Percentiles rank a stretch among this genome's conserved stretches.
Evolutionary conservation across 1,140 invertebrate genomes (phyloP).

Genomic region (Polypedilum pembai): DNA sequence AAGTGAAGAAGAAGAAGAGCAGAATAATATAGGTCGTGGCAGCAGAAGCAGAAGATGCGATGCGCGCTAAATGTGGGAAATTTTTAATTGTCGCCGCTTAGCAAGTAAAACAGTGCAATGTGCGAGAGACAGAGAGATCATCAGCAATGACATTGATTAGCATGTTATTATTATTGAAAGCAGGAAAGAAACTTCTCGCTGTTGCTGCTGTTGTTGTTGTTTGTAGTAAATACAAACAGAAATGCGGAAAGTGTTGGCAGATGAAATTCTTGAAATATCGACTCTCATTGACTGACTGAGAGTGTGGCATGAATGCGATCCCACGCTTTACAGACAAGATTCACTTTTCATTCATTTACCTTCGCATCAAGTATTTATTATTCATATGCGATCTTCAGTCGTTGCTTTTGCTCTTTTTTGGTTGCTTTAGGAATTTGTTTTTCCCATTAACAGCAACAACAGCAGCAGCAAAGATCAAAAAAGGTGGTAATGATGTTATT

Average conservation of each 20-base stretch:
- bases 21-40: background rate
- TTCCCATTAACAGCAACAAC: background rate
- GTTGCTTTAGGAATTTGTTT: background rate
- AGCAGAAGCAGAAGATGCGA: background rate
- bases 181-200: too few relatives aligned
- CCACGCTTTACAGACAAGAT: slow-evolving; percentile 22
- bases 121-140: too few relatives aligned
- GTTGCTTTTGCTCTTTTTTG: background rate
- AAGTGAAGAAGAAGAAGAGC: background rate
- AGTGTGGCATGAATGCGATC: background rate
- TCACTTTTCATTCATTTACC: slow-evolving; percentile 12
- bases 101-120: background rate
- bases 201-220: too few relatives aligned
- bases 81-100: slow-evolving; percentile 25
- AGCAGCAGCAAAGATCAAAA: background rate
- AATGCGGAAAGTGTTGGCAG: too few relatives aligned
- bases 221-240: too few relatives aligned
- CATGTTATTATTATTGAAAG: too few relatives aligned
- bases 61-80: background rate
- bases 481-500: slow-evolving; percentile 18
- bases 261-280: too few relatives aligned
- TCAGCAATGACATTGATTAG: too few relatives aligned
- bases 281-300: background rate
- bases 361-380: background rate
- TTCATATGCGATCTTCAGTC: too few relatives aligned